Base-by-base conservation (phyloP, 2,113 vertebrate species). In the Takifugu flavidus region DNA sequence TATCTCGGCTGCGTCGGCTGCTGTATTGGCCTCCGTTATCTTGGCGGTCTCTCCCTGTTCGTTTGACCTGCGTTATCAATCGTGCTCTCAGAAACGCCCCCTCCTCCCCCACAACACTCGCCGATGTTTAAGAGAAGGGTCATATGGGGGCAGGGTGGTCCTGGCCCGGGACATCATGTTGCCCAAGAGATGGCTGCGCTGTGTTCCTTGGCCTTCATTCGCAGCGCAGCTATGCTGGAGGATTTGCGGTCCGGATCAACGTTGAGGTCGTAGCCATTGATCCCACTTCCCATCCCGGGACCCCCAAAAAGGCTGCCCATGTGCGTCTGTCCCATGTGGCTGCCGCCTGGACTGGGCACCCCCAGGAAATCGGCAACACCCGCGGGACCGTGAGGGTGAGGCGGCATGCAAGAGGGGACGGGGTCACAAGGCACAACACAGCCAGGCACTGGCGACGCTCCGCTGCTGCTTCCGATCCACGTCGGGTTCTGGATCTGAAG, bases 131-230 rank as follows among this genome's bases (percentile, higher is more conserved):
- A 65, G 59, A 59, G 47, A 50, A 63, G 71, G 58, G 69, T 64
- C 60, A 5, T 59, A 27, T 39, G 62, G 75, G 59, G 64, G 56
- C 49, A 25, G 74, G 70, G 62, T 59, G 54, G 25, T 46, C 26
- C 62, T 5, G 5, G 62, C 28, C 34, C 49, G 64, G 82, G 82
- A 79, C 75, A n/a, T 97, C 95, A 98, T 93, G 95, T 96, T 3
- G 95, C 94, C 95, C 95, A 98, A 70, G 96, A 98, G 87, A 98
- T 98, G 34, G 96, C 95, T 0, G 96, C 96, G 11, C 96, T 98
- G 92, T 98, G 96, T 92, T 98, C 96, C 89, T 98, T 98, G 11
- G 96, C 96, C 75, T 98, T 98, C 95, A 98, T 96, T 67, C 96
- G 90, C 79, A 98, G 90, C 13, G 95, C 93, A 5, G 95, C 96